These are phyloP conservation scores for Plumapathes pennacea DNA, from an alignment of 92 coral and sea anemone species.

Conservation along the genomic window DNA sequence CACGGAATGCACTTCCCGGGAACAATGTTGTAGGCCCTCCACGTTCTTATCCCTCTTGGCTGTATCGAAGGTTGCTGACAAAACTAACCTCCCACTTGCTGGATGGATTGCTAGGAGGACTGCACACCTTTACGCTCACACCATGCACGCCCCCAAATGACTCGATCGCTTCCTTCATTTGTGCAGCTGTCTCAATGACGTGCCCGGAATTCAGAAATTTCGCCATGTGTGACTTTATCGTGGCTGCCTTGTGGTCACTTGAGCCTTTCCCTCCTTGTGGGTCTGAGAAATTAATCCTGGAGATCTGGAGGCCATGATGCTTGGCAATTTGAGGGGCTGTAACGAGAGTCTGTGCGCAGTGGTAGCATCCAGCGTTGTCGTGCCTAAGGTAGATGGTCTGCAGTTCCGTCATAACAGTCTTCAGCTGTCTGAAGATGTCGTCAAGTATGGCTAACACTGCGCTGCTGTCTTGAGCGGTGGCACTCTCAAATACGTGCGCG, in stretches of 20 bases:
- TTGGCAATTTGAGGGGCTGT: conserved; percentile 18
- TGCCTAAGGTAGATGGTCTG: conserved; percentile 23
- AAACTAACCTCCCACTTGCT: conserved; percentile 10
- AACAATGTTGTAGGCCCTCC: conserved; percentile 15
- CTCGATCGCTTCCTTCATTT: conserved; percentile 36
- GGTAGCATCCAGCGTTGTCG: conserved; percentile 49
- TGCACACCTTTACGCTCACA: conserved; percentile 16
- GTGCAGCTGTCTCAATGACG: conserved; percentile 20
- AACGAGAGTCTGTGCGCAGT: conserved; percentile 31
- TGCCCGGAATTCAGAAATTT: conserved; percentile 29
- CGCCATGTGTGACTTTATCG: conserved; percentile 27
- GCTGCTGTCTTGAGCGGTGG: conserved; percentile 33
- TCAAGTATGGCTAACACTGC: conserved; percentile 27
- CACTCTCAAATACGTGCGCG: conserved; percentile 32
- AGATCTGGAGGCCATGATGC: conserved; percentile 16
- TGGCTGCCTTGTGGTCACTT: conserved; percentile 48
- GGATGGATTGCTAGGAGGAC: conserved; percentile 4
- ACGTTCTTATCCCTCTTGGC: conserved; percentile 1
- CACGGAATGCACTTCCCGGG: conserved; percentile 8
- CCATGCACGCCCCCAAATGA: conserved; percentile 30
- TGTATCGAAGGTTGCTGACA: conserved; percentile 2
- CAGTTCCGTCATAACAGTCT: conserved; percentile 29
- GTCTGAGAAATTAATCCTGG: conserved; percentile 41
- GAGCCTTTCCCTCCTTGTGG: conserved; percentile 58
- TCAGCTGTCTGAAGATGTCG: conserved; percentile 31